Evolutionary conservation across 2,113 vertebrate species (phyloP).

Genomic region (Lepus timidus): DNA sequence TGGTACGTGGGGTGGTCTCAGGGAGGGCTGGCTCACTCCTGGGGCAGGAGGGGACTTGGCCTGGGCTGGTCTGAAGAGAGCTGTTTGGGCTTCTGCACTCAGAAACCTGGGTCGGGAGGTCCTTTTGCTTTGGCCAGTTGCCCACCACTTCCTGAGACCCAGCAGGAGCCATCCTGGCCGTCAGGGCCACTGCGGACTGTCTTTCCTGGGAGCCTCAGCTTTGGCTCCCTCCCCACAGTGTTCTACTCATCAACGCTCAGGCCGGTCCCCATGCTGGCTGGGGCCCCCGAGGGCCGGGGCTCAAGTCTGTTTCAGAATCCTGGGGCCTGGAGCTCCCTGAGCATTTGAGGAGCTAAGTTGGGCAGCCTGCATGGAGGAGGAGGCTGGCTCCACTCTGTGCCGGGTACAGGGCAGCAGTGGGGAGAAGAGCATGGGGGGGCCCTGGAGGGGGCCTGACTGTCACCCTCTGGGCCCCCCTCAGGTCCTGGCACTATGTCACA

Average conservation of each 20-base stretch:
- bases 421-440: background rate
- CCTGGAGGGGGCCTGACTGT: background rate
- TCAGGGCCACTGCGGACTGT: background rate
- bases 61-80: background rate
- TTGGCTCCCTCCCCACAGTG: background rate
- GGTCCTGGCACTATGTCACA: slow-evolving; percentile 96
- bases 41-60: background rate
- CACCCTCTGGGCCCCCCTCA: slow-evolving; percentile 74
- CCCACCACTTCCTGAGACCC: background rate
- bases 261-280: background rate
- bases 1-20: slow-evolving; percentile 87
- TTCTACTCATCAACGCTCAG: background rate
- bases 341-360: background rate
- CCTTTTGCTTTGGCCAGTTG: background rate
- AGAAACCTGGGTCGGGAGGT: background rate
- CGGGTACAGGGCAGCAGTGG: background rate
- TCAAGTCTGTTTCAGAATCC: background rate
- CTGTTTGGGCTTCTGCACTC: background rate
- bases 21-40: background rate
- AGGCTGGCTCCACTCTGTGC: background rate
- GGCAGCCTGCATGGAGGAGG: background rate
- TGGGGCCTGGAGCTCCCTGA: background rate
- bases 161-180: background rate
- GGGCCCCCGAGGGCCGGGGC: background rate
- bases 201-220: background rate